phyloP scores from a whole-genome alignment of 2,888 invertebrate genomes.

The Epinotia ramella region DNA sequence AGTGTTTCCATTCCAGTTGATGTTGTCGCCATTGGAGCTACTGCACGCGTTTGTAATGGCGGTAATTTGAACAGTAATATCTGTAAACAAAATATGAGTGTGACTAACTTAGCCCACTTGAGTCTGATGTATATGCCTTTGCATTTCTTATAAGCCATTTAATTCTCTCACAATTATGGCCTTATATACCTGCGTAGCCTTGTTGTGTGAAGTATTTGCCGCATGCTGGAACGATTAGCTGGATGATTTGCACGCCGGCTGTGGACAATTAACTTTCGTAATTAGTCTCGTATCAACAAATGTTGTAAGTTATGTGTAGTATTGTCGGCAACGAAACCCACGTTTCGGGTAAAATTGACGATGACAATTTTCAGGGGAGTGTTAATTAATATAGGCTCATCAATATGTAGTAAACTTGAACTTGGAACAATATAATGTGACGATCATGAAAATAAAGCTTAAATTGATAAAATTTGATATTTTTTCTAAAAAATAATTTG shows the following conservation, averaged over 20 bases:
- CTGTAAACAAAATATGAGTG: background rate
- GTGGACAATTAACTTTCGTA: background rate
- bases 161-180: background rate
- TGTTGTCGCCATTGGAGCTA: conserved; percentile 1
- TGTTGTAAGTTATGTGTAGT: background rate
- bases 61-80: background rate
- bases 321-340: background rate
- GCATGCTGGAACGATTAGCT: background rate
- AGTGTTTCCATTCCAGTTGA: background rate
- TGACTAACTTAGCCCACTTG: too few relatives aligned
- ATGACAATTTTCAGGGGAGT: too few relatives aligned
- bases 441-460: background rate
- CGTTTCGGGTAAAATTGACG: too few relatives aligned
- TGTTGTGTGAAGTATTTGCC: background rate
- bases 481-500: too few relatives aligned
- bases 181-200: conserved; percentile 24
- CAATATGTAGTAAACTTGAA: background rate
- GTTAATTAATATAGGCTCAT: too few relatives aligned
- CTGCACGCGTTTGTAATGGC: background rate
- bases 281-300: background rate
- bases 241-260: conserved; percentile 5
- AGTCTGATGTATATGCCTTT: too few relatives aligned
- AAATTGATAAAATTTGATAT: too few relatives aligned
- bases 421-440: too few relatives aligned
- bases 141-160: too few relatives aligned